Conservation (phyloP, 2,113 vertebrate species). For the Phaetusa simplex region DNA sequence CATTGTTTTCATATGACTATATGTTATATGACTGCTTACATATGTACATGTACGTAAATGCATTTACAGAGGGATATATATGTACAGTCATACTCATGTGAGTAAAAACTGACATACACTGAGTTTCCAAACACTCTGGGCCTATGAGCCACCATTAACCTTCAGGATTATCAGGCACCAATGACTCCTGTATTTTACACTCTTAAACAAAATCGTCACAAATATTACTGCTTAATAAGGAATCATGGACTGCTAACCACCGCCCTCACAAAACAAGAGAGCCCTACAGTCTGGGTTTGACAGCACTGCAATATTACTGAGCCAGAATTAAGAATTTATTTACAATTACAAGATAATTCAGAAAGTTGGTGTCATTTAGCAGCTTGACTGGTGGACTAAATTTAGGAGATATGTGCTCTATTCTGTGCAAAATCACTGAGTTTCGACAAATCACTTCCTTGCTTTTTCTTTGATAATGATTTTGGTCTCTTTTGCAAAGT, state of each 20-base stretch:
- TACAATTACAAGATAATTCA: neutral
- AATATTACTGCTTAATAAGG: neutral
- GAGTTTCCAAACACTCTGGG: neutral
- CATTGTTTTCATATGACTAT: neutral
- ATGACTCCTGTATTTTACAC: neutral
- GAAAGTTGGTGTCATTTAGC: neutral
- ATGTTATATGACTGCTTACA: neutral
- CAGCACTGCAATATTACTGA: neutral
- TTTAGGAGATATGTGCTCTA: neutral
- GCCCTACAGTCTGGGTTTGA: fast-evolving
- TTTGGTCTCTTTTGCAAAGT: neutral
- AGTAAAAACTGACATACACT: neutral
- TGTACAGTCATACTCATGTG: neutral
- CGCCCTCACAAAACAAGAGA: neutral
- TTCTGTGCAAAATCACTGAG: neutral
- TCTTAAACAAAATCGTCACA: neutral
- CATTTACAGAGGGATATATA: neutral
- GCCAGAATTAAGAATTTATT: neutral
- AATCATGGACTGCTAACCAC: neutral
- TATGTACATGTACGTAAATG: neutral
- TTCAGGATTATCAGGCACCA: neutral
- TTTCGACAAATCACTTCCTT: neutral
- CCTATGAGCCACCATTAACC: neutral
- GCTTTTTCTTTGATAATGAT: neutral
- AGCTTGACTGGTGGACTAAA: neutral